A percentile compares a stretch with the other conserved stretches of the same genome.
These are phyloP conservation scores for Lepeophtheirus nordmannii DNA, from an alignment of 2,888 invertebrate species.

Conservation along the genomic window DNA sequence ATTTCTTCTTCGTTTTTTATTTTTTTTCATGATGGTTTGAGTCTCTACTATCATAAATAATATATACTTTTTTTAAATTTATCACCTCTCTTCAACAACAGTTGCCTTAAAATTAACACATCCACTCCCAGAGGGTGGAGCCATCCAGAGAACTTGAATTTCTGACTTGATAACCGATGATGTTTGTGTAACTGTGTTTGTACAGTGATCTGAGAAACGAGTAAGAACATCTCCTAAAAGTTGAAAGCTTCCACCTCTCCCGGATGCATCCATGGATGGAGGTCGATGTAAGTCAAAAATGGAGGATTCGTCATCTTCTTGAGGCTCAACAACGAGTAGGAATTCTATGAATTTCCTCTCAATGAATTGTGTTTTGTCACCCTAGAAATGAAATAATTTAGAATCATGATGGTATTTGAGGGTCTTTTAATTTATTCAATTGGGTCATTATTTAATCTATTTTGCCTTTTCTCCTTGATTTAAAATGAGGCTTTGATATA, in stretches of 20 bases:
- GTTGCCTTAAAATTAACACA: conserved; percentile 36
- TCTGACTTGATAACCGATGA: conserved; percentile 34
- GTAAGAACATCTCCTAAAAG: conserved; percentile 31
- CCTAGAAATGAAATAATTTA: conserved; percentile 33
- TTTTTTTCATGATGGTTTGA: too few relatives aligned
- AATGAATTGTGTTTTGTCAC: conserved; percentile 31
- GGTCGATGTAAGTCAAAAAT: conserved; percentile 15
- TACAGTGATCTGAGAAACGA: conserved; percentile 33
- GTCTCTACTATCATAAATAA: too few relatives aligned
- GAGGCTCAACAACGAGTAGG: conserved; percentile 35
- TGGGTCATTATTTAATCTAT: too few relatives aligned
- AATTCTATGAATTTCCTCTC: conserved; percentile 35
- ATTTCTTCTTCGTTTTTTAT: too few relatives aligned
- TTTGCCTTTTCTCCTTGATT: too few relatives aligned
- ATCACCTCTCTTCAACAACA: conserved; percentile 18
- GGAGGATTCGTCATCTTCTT: conserved; percentile 23
- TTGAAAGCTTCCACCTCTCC: conserved; percentile 30
- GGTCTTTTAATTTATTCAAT: too few relatives aligned
- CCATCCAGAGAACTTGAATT: conserved; percentile 35
- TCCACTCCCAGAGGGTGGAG: conserved; percentile 35
- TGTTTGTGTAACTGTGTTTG: conserved; percentile 35
- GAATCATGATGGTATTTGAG: too few relatives aligned
- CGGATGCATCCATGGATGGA: conserved; percentile 23
- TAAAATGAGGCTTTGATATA: too few relatives aligned
- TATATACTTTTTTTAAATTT: too few relatives aligned